Evolutionary conservation across 2,888 invertebrate genomes (phyloP).

Genomic region (Limnephilus lunatus): DNA sequence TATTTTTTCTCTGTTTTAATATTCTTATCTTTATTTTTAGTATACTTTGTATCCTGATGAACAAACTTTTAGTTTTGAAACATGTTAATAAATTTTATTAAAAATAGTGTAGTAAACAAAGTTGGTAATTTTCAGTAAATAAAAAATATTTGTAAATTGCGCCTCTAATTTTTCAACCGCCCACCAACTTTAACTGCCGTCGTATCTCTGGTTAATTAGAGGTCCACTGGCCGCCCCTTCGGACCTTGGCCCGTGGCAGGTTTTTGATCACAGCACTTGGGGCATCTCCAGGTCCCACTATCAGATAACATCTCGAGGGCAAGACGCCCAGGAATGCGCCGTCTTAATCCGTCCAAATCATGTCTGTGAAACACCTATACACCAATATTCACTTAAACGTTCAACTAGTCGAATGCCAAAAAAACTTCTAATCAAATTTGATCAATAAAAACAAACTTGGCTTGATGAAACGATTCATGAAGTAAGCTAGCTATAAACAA

Average conservation of each 20-base stretch:
- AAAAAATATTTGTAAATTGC: no score
- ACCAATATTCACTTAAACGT: not conserved
- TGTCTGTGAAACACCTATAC: not conserved
- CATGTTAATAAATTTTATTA: no score
- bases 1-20: no score
- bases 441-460: not conserved
- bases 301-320: conserved; percentile 14
- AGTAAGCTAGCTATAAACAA: not conserved
- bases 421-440: not conserved
- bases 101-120: no score
- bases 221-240: not conserved
- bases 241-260: conserved; percentile 3
- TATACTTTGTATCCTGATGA: no score
- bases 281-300: not conserved
- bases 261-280: not conserved
- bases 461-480: not conserved
- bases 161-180: not conserved
- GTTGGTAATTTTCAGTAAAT: no score
- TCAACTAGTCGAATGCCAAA: not conserved
- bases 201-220: conserved; percentile 26
- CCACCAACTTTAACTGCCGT: conserved; percentile 9
- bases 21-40: no score
- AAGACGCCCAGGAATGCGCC: conserved; percentile 28
- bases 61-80: no score
- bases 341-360: not conserved